phyloP scores from a whole-genome alignment of 2,797 vertebrate species.

The Rhinophrynus dorsalis region DNA sequence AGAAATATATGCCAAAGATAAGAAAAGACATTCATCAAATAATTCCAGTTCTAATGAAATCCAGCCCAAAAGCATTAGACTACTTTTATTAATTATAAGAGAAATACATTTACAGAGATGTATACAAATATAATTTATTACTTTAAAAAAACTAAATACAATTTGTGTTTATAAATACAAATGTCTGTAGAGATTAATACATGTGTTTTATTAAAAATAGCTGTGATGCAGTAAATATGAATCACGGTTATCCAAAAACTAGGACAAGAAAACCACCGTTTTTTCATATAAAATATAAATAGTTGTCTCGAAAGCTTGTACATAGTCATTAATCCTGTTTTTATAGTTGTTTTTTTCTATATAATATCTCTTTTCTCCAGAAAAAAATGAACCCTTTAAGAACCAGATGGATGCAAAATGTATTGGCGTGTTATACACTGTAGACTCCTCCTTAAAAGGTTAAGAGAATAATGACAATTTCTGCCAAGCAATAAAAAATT shows the following conservation, averaged over 20 bases:
- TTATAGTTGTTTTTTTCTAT: conserved; percentile 3
- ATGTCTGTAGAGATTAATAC: conserved; percentile 35
- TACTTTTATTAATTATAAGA: too few relatives aligned
- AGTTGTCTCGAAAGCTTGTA: conserved; percentile 23
- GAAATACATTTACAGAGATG: too few relatives aligned
- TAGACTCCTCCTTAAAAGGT: too few relatives aligned
- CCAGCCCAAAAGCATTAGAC: too few relatives aligned
- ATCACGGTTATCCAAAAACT: conserved; percentile 38
- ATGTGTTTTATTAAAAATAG: conserved; percentile 34
- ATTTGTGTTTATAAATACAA: conserved; percentile 27
- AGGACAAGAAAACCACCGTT: conserved; percentile 29
- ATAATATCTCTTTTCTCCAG: background rate
- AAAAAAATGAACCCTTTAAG: background rate
- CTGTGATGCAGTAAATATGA: conserved; percentile 28
- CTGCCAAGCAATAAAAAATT: too few relatives aligned
- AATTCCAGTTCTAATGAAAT: too few relatives aligned
- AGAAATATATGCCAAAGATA: too few relatives aligned
- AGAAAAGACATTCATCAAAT: too few relatives aligned
- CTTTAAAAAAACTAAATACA: conserved; percentile 13
- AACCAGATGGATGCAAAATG: too few relatives aligned
- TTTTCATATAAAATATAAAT: conserved; percentile 33
- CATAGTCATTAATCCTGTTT: conserved; percentile 35
- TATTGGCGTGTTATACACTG: too few relatives aligned
- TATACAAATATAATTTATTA: conserved; percentile 21
- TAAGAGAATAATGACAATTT: too few relatives aligned